phyloP scores from a whole-genome alignment of 1,140 invertebrate genomes.

The Heliconius eleuchia region DNA sequence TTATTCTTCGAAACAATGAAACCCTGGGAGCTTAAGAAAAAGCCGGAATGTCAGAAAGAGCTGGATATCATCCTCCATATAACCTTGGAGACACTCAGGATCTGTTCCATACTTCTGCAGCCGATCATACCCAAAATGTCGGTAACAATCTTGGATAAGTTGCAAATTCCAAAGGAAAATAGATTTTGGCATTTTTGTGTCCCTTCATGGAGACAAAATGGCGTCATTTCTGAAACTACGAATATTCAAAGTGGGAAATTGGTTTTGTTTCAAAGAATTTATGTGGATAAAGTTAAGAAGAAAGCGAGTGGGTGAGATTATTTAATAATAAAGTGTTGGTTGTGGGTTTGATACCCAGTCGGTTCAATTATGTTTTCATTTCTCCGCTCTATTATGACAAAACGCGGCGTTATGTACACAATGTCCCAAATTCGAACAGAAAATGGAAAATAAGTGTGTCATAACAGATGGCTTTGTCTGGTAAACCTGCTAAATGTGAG shows the following conservation, averaged over 20 bases:
- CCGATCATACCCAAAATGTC: slow-evolving; percentile 92
- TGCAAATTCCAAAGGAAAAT: slow-evolving; percentile 78
- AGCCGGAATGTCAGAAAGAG: slow-evolving; percentile 73
- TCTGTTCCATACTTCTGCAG: slow-evolving; percentile 89
- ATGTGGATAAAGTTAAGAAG: slow-evolving; percentile 59
- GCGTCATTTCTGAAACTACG: slow-evolving; percentile 62
- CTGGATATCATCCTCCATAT: slow-evolving; percentile 90
- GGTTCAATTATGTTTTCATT: no score
- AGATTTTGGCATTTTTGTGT: slow-evolving; percentile 61
- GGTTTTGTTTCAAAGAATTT: slow-evolving; percentile 68
- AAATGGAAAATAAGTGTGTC: no score
- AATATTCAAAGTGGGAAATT: slow-evolving; percentile 68
- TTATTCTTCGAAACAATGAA: slow-evolving; percentile 91
- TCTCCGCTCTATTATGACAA: no score
- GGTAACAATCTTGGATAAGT: slow-evolving; percentile 85
- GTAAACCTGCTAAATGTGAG: no score
- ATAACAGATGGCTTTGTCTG: no score
- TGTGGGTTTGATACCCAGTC: no score
- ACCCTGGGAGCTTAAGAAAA: slow-evolving; percentile 91
- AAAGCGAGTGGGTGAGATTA: slow-evolving; percentile 46
- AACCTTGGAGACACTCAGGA: slow-evolving; percentile 91
- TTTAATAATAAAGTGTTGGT: background rate
- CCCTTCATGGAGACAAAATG: slow-evolving; percentile 60
- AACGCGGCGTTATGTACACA: no score
- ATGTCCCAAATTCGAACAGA: no score